These are phyloP conservation scores for Nasonia giraulti DNA, from an alignment of 1,140 invertebrate species.

Conservation along the genomic window DNA sequence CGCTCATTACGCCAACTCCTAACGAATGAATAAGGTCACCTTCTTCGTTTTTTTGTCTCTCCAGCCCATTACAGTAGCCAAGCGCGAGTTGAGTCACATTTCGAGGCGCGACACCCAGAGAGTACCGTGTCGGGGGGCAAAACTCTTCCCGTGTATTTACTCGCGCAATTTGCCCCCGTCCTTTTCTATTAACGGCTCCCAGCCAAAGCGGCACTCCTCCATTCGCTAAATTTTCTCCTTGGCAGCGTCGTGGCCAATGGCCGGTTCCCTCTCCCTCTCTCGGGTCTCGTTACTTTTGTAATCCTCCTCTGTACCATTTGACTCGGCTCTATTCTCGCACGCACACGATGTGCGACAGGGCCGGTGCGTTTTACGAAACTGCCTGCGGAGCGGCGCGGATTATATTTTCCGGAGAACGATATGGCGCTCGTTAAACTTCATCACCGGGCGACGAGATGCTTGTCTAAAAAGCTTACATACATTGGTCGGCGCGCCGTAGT, in stretches of 20 bases:
- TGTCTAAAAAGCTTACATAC: not conserved
- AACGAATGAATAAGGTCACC: too few species aligned
- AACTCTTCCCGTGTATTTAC: not conserved
- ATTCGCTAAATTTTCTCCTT: not conserved
- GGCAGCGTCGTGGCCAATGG: not conserved
- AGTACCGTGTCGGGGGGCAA: not conserved
- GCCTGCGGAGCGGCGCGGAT: not conserved
- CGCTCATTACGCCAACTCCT: too few species aligned
- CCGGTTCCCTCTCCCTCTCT: not conserved
- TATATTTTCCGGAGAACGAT: constrained; percentile 4
- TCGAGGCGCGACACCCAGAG: not conserved
- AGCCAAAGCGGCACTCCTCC: not conserved
- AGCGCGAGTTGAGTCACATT: not conserved
- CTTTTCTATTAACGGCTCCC: not conserved
- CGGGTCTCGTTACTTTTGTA: not conserved
- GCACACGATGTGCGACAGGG: not conserved
- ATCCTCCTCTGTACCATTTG: constrained; percentile 1
- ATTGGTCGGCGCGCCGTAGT: not conserved
- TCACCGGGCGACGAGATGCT: not conserved
- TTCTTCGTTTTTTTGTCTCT: too few species aligned
- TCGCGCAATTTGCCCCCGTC: not conserved
- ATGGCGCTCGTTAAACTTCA: constrained; percentile 2
- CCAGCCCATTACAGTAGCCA: not conserved
- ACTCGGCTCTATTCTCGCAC: not conserved
- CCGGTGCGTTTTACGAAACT: not conserved